Conservation (phyloP, 2,888 invertebrate genomes). For the Herminia tarsipennalis region DNA sequence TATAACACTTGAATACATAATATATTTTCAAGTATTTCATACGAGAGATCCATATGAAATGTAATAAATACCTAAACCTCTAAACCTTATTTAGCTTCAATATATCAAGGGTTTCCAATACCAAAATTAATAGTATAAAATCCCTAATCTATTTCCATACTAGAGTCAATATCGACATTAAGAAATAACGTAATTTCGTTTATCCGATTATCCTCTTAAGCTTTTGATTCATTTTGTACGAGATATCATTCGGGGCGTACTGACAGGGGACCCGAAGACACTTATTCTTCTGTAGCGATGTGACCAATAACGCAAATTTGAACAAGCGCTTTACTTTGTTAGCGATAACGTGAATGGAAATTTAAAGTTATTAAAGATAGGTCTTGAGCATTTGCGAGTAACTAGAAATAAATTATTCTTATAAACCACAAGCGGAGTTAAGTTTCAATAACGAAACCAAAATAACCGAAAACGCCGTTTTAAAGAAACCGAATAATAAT, state of each 20-base stretch:
- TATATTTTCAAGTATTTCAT: too few relatives aligned
- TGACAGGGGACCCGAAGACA: neutral
- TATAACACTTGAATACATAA: too few relatives aligned
- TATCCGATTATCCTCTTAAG: constrained; percentile 17
- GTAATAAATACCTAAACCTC: too few relatives aligned
- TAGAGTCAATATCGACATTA: constrained; percentile 7
- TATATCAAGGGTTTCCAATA: too few relatives aligned
- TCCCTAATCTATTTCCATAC: constrained; percentile 3
- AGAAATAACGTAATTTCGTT: constrained; percentile 3
- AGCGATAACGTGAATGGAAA: neutral
- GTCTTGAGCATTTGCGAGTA: too few relatives aligned
- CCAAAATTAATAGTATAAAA: neutral
- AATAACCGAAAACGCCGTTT: too few relatives aligned
- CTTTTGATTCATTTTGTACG: constrained; percentile 29
- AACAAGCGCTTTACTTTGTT: neutral
- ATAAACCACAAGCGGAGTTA: too few relatives aligned
- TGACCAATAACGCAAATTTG: constrained; percentile 4
- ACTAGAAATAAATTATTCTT: too few relatives aligned
- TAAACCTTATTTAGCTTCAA: too few relatives aligned
- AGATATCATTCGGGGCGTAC: constrained; percentile 24
- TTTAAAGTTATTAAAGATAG: neutral
- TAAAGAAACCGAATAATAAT: too few relatives aligned
- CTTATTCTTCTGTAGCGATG: neutral
- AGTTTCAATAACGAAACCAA: too few relatives aligned
- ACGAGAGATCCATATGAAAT: too few relatives aligned